Base-by-base conservation (phyloP, 1,140 invertebrate species). In the Drosophila rufa region DNA sequence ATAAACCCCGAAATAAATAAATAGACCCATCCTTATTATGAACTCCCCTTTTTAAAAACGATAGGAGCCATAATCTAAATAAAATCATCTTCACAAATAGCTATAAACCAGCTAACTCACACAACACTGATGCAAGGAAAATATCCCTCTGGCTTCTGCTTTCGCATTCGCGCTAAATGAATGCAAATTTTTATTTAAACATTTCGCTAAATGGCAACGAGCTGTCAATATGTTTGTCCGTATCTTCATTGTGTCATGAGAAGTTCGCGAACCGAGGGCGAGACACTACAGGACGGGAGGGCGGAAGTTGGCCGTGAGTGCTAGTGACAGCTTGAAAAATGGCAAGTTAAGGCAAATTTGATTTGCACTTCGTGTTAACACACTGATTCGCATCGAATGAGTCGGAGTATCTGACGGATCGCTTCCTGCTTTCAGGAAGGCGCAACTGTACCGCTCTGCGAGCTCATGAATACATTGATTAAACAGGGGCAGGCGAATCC, bases 171-270 rank as follows among this genome's bases (percentile, higher is more conserved):
- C 51, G 45, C 70, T 69, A 87, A 89, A 87, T 87, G 80, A 87
- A 89, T 87, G 84, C 84, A 87, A 87, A 87, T 87, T 87, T 87
- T 79, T 89, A 89, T 90, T 87, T 87, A 87, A 87, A 87, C 84
- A 87, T 87, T 89, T 79, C 84, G 53, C 65, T 89, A 87, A 73
- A 87, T 81, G 78, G 85, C 78, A 87, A 89, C 87, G 84, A 87
- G 84, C 85, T 87, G 84, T 87, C 84, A 87, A 87, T 87, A 87
- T 80, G 85, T 84, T 84, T 89, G 85, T 89, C 70, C 79, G 84
- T 75, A 79, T 84, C 75, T 83, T 75, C 76, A 84, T 84, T 84
- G 84, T 80, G 67, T 60, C 45, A 71, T 50, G 45, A 73, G 53
- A 69, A 59, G 80, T 73, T 62, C 60, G 43, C 27, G 43, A 59